These are phyloP conservation scores for Patagioenas fasciata DNA, from an alignment of 2,113 vertebrate species.

Conservation along the genomic window DNA sequence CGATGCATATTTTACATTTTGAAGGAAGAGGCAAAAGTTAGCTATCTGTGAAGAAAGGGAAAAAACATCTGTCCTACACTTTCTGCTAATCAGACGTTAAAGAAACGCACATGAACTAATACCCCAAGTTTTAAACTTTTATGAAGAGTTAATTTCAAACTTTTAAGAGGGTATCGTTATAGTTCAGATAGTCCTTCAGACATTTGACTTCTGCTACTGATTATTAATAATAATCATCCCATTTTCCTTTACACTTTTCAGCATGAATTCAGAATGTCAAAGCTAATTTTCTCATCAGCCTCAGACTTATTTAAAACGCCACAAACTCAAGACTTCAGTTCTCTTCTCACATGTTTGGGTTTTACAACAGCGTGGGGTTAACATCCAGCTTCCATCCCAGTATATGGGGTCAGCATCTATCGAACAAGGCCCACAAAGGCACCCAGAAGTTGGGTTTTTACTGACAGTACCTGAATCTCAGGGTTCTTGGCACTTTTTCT, in stretches of 20 bases:
- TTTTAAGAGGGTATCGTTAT: conserved; percentile 12
- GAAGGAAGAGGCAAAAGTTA: conserved; percentile 36
- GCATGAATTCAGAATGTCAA: conserved; percentile 51
- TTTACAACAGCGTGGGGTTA: not conserved
- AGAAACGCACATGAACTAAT: not conserved
- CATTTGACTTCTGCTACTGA: conserved; percentile 60
- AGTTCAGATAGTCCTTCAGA: conserved; percentile 45
- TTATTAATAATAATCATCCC: conserved; percentile 50
- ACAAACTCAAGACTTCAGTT: not conserved
- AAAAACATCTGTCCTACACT: conserved; percentile 42
- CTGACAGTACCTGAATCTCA: not conserved
- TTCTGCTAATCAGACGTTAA: conserved; percentile 34
- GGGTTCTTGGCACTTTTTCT: conserved; percentile 6
- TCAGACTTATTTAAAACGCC: not conserved
- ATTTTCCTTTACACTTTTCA: conserved; percentile 46
- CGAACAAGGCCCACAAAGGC: not conserved
- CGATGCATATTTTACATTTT: conserved; percentile 54
- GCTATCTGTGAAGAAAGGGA: not conserved
- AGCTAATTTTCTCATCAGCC: conserved; percentile 61
- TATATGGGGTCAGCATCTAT: not conserved
- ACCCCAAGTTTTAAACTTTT: conserved; percentile 9
- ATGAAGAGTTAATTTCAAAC: conserved; percentile 35
- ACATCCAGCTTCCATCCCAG: not conserved
- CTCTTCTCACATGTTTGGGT: not conserved
- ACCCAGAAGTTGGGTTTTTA: not conserved